Evolutionary conservation across 2,113 vertebrate genomes (phyloP), one percentile per base, ranked within the genome.

Genomic region (Nyctereutes procyonoides): DNA sequence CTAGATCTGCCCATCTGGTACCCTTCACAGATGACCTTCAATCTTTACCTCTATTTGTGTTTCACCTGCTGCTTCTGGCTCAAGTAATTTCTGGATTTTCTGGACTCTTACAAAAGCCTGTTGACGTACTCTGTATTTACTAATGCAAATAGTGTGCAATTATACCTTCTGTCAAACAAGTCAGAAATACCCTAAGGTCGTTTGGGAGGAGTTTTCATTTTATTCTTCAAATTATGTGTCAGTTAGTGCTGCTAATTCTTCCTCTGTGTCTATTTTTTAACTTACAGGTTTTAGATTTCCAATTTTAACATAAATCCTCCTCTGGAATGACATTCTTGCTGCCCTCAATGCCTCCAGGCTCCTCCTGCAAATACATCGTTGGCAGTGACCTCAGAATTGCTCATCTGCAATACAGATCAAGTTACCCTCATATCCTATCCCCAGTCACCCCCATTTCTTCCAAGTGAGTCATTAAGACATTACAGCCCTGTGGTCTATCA

Each of bases 391-490:
- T 5, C 15, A 19, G 55, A 13, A 3, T 60, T 19, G 22, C 35
- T n/a, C 13, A 22, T 26, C 20, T 48, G 69, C 84, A 56, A 55
- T 10, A 82, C 0, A 22, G 19, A 38, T 11, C 2, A 32, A 9
- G 1, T 32, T 43, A 43, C 15, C 11, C 43, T 73, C n/a, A 7
- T 13, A 35, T 5, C 8, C 10, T 28, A 0, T 48, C 26, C 48
- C n/a, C 24, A 0, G 2, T 20, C 13, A 55, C 5, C 9, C 2
- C 11, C 12, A 0, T 51, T 63, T 43, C 22, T 30, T 51, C 22
- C 32, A 14, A 20, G 5, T 13, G 48, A 43, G 35, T 30, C 6
- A 67, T 4, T 63, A 62, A 73, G 56, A 10, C 13, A 30, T 15
- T 1, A 28, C 2, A 7, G 11, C 15, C 51, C n/a, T 24, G n/a